Base-by-base conservation (phyloP, 2,113 vertebrate genomes). In the Paramisgurnus dabryanus region DNA sequence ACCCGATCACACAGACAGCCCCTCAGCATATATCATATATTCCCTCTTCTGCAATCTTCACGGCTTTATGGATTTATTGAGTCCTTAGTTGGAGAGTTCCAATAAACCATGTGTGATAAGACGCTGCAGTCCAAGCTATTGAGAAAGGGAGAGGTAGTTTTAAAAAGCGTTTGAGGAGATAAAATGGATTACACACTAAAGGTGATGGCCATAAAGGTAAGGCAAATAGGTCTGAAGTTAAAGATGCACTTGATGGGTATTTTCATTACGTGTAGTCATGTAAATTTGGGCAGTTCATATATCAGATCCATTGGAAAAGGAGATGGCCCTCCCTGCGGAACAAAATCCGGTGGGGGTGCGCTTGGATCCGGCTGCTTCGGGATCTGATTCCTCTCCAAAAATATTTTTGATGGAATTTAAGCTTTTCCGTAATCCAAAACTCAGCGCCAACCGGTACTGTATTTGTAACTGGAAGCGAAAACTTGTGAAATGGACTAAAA, bases 11-110 rank as follows among this genome's bases (percentile, higher is more conserved):
- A 65, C n/a, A 70, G 6, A 67, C 27, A 39, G 40, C 80, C 84
- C 82, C 82, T 74, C 57, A 40, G 45, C 40, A 72, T 55, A 73
- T 45, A 40, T 65, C 22, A 68, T 47, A 72, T 39, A 60, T 70
- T 45, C 47, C 72, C 80, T 76, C 72, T 49, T 15, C 71, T 76
- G 72, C 63, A 53, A 64, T 76, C 61, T 69, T 76, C 72, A 76
- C 34, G 34, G 65, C 55, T 4, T 63, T 53, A 69, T 49, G 66
- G 63, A 76, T 75, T 58, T 76, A 76, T 68, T 63, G 65, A 76
- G 41, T n/a, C 43, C 61, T 76, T 45, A 49, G 27, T 47, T 27
- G 45, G 72, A 63, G 60, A 64, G 43, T 61, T 76, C 55, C 18
- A 45, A 76, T 69, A 75, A 67, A 74, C 39, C 63, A 6, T 45